Evolutionary conservation across 53 echinoderm and acorn worm genomes (phyloP).

Genomic region (Zoroaster sp.): DNA sequence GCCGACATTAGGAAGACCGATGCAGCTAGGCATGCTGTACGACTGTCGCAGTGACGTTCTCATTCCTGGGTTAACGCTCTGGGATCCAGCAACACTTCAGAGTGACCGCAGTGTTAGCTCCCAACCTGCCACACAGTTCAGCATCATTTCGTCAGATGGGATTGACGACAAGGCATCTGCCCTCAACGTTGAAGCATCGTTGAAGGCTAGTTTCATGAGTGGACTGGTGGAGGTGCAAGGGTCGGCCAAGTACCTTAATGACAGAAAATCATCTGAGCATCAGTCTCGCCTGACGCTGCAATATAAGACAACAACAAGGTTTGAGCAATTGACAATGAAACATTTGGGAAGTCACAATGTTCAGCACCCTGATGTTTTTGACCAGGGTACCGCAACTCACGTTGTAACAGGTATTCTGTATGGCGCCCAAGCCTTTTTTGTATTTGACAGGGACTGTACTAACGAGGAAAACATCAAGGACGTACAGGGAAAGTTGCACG

Average conservation of each 20-base stretch:
- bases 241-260: constrained; percentile 51
- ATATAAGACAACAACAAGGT: constrained; percentile 54
- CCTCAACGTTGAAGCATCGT: constrained; percentile 16
- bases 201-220: constrained; percentile 54
- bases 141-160: constrained; percentile 26
- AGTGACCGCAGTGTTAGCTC: background rate
- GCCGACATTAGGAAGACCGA: constrained; percentile 46
- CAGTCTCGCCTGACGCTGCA: constrained; percentile 58
- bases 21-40: constrained; percentile 64
- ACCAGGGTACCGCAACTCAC: constrained; percentile 58
- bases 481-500: constrained; percentile 20
- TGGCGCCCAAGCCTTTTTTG: constrained; percentile 69
- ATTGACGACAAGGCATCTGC: constrained; percentile 31
- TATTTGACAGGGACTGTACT: constrained; percentile 38
- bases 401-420: constrained; percentile 56
- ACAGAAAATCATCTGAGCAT: background rate
- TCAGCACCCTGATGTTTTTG: constrained; percentile 56
- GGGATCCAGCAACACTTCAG: constrained; percentile 29
- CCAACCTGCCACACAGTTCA: constrained; percentile 11
- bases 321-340: constrained; percentile 64
- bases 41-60: constrained; percentile 52
- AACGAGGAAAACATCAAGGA: background rate
- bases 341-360: constrained; percentile 37
- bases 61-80: constrained; percentile 44
- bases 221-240: constrained; percentile 44